phyloP scores from a whole-genome alignment of 2,113 vertebrate genomes.

The Colaptes auratus region DNA sequence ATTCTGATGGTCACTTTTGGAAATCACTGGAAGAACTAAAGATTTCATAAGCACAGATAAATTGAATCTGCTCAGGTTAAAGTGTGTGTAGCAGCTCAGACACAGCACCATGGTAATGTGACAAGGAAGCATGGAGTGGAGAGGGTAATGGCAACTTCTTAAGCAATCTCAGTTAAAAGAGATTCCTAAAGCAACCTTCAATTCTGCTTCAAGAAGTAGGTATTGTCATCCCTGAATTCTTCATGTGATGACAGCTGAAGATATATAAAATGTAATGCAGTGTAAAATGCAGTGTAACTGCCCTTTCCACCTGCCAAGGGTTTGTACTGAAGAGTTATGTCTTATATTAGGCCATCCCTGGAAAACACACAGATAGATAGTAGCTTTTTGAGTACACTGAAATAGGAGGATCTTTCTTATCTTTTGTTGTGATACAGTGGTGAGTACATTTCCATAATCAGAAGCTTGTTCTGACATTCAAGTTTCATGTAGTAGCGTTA shows the following conservation, averaged over 20 bases:
- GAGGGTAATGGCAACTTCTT: neutral
- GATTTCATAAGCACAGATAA: neutral
- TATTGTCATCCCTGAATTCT: neutral
- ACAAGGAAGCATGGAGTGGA: neutral
- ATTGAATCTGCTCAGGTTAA: neutral
- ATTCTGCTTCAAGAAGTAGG: neutral
- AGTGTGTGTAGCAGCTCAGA: neutral
- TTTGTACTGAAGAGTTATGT: rapidly evolving
- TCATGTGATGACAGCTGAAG: neutral
- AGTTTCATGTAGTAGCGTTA: neutral
- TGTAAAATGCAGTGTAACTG: neutral
- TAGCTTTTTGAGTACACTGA: neutral
- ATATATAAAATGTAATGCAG: neutral
- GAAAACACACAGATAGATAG: neutral
- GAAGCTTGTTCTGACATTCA: neutral
- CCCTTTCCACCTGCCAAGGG: neutral
- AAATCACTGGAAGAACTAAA: neutral
- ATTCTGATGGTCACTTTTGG: neutral
- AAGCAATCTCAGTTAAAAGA: neutral
- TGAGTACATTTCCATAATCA: neutral
- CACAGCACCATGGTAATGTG: neutral
- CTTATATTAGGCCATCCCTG: neutral
- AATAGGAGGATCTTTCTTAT: neutral
- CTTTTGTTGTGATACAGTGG: neutral
- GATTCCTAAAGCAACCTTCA: neutral